Percentiles rank a stretch among this genome's conserved stretches.
Conservation (phyloP, 2,888 invertebrate genomes). For the Lepidochrysops patricia region DNA sequence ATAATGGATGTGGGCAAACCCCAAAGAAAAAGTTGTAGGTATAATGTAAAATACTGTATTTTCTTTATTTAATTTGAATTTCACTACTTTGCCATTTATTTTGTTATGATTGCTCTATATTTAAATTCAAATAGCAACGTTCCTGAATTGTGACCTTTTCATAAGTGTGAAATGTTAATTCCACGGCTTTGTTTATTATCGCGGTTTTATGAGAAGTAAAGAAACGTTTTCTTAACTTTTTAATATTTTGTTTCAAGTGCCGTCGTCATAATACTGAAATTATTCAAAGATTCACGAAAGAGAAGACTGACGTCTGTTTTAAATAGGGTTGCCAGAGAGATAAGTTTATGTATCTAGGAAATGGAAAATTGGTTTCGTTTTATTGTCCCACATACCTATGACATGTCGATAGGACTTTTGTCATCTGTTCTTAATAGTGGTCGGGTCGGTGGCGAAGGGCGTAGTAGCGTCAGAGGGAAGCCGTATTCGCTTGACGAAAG, state of each 20-base stretch:
- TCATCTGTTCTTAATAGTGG: not conserved
- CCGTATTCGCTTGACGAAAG: no score
- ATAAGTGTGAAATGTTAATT: not conserved
- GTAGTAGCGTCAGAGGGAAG: no score
- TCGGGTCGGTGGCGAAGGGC: no score
- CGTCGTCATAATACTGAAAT: not conserved
- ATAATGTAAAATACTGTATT: no score
- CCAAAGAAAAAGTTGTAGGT: no score
- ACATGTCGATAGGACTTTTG: not conserved
- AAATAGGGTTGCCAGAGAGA: not conserved
- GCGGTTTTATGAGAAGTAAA: not conserved
- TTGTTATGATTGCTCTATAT: no score
- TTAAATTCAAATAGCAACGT: not conserved
- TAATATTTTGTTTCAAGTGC: not conserved
- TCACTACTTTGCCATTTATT: no score
- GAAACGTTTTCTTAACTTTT: not conserved
- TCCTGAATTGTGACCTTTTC: not conserved
- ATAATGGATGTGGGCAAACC: no score
- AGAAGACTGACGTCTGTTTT: not conserved
- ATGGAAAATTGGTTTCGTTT: not conserved
- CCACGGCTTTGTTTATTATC: not conserved
- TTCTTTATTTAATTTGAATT: no score
- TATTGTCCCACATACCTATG: not conserved
- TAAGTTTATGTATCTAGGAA: not conserved
- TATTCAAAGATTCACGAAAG: not conserved